Conservation (phyloP, 2,888 invertebrate species). For the Chloroclystis v-ata region DNA sequence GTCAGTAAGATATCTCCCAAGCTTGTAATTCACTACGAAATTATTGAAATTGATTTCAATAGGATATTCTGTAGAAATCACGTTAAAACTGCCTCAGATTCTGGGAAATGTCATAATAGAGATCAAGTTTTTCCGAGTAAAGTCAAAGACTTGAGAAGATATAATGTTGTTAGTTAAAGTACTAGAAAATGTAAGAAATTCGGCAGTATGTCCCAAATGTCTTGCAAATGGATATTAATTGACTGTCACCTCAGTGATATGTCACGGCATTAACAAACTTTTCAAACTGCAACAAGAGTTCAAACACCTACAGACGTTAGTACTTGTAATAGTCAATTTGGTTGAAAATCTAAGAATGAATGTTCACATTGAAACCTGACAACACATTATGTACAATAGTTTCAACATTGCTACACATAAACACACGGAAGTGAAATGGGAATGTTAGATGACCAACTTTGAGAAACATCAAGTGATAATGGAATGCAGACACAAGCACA, state of each 20-base stretch:
- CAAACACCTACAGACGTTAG: conserved; percentile 9
- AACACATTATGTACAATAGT: conserved; percentile 64
- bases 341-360: conserved; percentile 8
- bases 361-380: conserved; percentile 41
- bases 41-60: neutral
- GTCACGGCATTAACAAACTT: conserved; percentile 43
- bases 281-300: conserved; percentile 20
- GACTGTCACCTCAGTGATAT: conserved; percentile 69
- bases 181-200: conserved; percentile 20
- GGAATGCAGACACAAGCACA: conserved; percentile 38
- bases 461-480: conserved; percentile 52
- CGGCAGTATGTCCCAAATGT: conserved; percentile 36
- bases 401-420: conserved; percentile 71
- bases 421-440: conserved; percentile 29
- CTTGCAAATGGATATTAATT: conserved; percentile 49
- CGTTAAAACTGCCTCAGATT: too few species aligned
- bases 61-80: too few species aligned
- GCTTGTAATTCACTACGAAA: neutral
- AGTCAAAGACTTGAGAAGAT: conserved; percentile 1
- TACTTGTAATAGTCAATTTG: conserved; percentile 3
- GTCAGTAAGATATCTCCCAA: neutral
- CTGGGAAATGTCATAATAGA: neutral
- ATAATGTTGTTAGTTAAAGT: conserved; percentile 8
- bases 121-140: neutral
- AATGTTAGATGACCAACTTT: conserved; percentile 58